phyloP scores from a whole-genome alignment of 1,140 invertebrate species.

The Sarcophaga bullata region DNA sequence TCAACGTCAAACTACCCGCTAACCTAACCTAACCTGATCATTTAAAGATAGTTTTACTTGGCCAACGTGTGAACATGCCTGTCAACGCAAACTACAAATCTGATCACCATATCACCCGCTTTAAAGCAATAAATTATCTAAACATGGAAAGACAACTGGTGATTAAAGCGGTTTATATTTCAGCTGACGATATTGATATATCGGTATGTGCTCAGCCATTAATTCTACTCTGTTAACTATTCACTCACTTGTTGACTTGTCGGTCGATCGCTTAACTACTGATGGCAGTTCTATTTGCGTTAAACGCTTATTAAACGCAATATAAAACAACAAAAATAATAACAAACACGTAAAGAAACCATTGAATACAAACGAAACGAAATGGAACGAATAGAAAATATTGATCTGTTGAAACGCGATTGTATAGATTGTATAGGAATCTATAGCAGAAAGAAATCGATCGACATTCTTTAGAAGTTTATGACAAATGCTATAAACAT shows the following conservation, averaged over 20 bases:
- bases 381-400: not conserved
- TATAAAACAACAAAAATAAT: not conserved
- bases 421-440: too few relatives aligned
- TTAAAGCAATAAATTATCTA: too few relatives aligned
- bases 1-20: too few relatives aligned
- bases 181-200: too few relatives aligned
- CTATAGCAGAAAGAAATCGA: not conserved
- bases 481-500: not conserved
- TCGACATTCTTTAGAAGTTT: not conserved
- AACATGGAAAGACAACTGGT: too few relatives aligned
- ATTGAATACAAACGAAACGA: not conserved
- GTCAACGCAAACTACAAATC: too few relatives aligned
- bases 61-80: too few relatives aligned
- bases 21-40: too few relatives aligned
- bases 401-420: not conserved
- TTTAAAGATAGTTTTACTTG: too few relatives aligned
- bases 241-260: not conserved
- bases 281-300: not conserved
- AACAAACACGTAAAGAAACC: too few relatives aligned
- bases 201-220: not conserved
- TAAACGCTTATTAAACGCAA: not conserved
- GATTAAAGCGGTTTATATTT: too few relatives aligned
- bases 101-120: too few relatives aligned
- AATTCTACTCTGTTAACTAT: not conserved
- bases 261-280: not conserved